phyloP scores from a whole-genome alignment of 2,888 invertebrate genomes.

The Anthophora plumipes region DNA sequence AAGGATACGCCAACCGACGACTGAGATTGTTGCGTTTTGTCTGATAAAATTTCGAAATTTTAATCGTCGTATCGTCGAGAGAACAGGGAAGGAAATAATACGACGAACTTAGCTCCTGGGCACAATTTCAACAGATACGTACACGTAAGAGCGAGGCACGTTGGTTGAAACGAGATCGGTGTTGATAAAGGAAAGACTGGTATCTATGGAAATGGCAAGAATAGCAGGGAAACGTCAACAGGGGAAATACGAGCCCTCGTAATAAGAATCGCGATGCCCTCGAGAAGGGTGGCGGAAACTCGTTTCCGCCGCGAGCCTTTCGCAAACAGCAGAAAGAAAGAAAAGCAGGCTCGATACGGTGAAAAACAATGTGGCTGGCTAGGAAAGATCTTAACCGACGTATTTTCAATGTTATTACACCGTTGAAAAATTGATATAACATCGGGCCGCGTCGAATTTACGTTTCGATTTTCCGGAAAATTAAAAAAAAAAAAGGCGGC shows the following conservation, averaged over 20 bases:
- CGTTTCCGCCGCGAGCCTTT: conserved; percentile 39
- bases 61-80: neutral
- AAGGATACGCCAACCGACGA: too few species aligned
- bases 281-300: conserved; percentile 16
- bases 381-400: conserved; percentile 10
- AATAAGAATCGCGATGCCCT: conserved; percentile 50
- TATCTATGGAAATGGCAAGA: conserved; percentile 39
- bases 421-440: conserved; percentile 47
- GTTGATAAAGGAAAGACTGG: conserved; percentile 19
- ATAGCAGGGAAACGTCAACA: conserved; percentile 46
- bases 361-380: conserved; percentile 29
- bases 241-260: conserved; percentile 49
- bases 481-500: conserved; percentile 12
- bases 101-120: neutral
- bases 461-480: conserved; percentile 46
- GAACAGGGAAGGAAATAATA: neutral
- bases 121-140: conserved; percentile 14
- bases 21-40: too few species aligned
- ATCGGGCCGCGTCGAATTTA: too few species aligned
- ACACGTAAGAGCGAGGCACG: conserved; percentile 11
- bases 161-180: neutral
- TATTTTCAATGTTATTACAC: conserved; percentile 25
- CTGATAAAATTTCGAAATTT: neutral
- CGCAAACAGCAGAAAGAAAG: neutral
- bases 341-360: conserved; percentile 1